These are phyloP conservation scores for Accipiter cooperii DNA, from an alignment of 2,113 vertebrate genomes.

Conservation along the genomic window DNA sequence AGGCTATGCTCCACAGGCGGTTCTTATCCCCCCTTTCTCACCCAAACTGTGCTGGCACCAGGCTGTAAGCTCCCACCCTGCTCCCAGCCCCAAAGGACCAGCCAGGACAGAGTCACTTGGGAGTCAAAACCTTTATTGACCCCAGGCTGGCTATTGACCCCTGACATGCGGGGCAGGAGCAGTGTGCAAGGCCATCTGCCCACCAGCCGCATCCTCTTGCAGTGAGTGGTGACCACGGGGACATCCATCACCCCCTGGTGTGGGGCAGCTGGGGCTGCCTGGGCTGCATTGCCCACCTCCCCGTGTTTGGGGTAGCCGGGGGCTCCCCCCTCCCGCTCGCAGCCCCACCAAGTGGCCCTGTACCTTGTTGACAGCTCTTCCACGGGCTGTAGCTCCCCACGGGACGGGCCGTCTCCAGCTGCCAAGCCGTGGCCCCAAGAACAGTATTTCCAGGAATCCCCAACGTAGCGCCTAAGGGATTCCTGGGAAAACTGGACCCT, in stretches of 20 bases:
- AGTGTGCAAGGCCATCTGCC: not conserved
- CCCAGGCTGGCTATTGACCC: not conserved
- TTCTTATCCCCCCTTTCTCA: not conserved
- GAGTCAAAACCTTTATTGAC: slow-evolving; percentile 30
- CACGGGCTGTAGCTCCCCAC: fast-evolving
- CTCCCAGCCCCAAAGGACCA: not conserved
- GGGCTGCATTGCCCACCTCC: not conserved
- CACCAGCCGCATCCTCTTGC: not conserved
- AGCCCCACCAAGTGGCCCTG: not conserved
- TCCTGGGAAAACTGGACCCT: slow-evolving; percentile 99
- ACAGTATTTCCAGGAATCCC: slow-evolving; percentile 99
- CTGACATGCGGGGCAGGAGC: not conserved
- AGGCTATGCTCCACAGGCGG: fast-evolving
- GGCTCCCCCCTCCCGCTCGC: fast-evolving
- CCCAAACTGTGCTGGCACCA: not conserved
- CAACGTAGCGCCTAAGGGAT: slow-evolving; percentile 91
- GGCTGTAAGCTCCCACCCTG: not conserved
- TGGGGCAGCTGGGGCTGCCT: not conserved
- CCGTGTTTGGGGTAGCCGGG: not conserved
- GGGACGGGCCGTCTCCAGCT: not conserved
- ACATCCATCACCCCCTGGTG: fast-evolving
- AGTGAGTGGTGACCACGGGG: fast-evolving
- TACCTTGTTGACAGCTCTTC: not conserved
- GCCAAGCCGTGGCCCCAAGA: slow-evolving; percentile 93
- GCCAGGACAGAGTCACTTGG: not conserved